phyloP scores from a whole-genome alignment of 2,113 vertebrate genomes.

The Thryonomys swinderianus region DNA sequence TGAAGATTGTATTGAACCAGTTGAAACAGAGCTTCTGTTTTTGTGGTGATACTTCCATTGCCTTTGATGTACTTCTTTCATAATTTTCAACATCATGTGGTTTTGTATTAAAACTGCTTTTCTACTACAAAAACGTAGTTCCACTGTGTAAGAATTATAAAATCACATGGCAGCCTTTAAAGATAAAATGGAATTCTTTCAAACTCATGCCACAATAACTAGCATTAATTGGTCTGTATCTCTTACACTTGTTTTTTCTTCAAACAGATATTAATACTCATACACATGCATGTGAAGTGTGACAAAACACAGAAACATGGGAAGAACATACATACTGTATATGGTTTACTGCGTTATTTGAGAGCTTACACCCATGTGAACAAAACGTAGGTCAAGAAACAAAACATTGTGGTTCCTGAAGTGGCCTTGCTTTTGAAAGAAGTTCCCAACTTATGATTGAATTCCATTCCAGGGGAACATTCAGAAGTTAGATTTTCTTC shows the following conservation, averaged over 20 bases:
- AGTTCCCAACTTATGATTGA: not conserved
- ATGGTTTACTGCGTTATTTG: not conserved
- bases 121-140: not conserved
- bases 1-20: not conserved
- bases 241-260: not conserved
- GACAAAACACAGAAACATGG: not conserved
- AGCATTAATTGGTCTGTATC: not conserved
- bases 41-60: not conserved
- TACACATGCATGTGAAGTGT: not conserved
- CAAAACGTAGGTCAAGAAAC: not conserved
- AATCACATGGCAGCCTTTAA: not conserved
- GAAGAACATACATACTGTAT: not conserved
- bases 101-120: not conserved
- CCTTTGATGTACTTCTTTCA: not conserved
- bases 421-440: not conserved
- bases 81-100: not conserved
- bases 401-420: too few relatives aligned
- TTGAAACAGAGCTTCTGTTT: not conserved
- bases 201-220: not conserved
- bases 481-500: not conserved
- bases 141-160: not conserved
- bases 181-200: not conserved
- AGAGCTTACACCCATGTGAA: not conserved
- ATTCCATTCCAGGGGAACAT: not conserved
- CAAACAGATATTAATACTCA: not conserved